Evolutionary conservation across 1,140 invertebrate genomes (phyloP).

Genomic region (Penaeus chinensis): DNA sequence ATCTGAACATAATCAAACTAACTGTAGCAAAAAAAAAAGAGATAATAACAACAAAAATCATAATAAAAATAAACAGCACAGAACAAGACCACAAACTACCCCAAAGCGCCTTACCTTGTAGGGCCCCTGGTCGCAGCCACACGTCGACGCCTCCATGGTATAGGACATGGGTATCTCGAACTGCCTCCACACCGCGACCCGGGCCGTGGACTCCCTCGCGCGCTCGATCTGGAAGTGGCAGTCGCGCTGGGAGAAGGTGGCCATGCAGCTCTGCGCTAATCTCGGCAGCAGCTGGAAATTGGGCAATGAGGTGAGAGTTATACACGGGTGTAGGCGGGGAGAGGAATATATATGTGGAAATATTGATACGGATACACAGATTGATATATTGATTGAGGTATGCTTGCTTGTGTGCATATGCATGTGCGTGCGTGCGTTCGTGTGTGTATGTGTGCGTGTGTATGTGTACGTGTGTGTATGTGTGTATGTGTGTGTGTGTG

Average conservation of each 20-base stretch:
- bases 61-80: background rate
- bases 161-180: conserved; percentile 81
- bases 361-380: no score
- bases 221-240: conserved; percentile 85
- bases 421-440: background rate
- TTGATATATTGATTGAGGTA: no score
- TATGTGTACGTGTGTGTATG: background rate
- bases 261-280: conserved; percentile 77
- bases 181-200: conserved; percentile 87
- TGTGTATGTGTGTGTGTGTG: background rate
- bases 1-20: background rate
- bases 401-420: no score
- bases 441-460: background rate
- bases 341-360: no score
- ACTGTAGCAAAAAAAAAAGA: background rate
- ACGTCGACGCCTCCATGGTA: conserved; percentile 90
- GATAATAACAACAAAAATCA: background rate
- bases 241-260: conserved; percentile 79
- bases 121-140: conserved; percentile 83
- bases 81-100: background rate
- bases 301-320: background rate
- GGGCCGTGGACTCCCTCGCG: conserved; percentile 83
- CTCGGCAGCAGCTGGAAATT: conserved; percentile 75
- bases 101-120: conserved; percentile 72
- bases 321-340: background rate